A percentile compares a stretch with the other conserved stretches of the same genome.
Evolutionary conservation across 2,113 vertebrate species (phyloP).

Genomic region (Bettongia penicillata): DNA sequence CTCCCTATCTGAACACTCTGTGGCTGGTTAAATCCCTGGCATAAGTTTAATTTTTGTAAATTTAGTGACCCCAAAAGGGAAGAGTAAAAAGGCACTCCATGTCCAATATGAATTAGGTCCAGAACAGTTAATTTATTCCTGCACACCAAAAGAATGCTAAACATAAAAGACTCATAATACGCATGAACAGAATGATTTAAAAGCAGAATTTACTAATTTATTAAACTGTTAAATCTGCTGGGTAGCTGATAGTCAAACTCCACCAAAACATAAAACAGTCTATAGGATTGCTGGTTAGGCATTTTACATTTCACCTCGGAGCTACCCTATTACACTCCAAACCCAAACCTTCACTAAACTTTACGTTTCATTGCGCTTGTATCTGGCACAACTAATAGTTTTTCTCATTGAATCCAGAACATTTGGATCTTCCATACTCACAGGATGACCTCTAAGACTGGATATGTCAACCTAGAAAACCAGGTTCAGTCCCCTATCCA

Average conservation of each 20-base stretch:
- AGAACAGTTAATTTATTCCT: neutral
- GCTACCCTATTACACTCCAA: neutral
- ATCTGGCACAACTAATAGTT: neutral
- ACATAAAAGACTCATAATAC: neutral
- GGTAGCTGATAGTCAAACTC: neutral
- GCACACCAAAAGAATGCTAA: neutral
- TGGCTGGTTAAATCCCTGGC: neutral
- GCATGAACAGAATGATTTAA: neutral
- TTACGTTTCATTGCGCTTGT: neutral
- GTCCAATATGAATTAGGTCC: neutral
- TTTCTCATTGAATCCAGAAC: neutral
- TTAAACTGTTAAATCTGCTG: neutral
- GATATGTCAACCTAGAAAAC: neutral
- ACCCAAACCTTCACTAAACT: neutral
- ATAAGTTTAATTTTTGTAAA: neutral
- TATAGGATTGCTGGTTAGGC: neutral
- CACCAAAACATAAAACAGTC: neutral
- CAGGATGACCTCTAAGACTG: neutral
- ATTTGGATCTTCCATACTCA: neutral
- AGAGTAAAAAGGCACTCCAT: neutral
- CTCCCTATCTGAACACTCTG: neutral
- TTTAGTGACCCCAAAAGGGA: neutral
- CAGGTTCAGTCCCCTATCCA: neutral
- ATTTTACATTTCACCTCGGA: neutral
- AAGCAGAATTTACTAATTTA: neutral